These are phyloP conservation scores for Pantherophis alleghaniensis DNA, from an alignment of 2,797 vertebrate species.

Conservation along the genomic window DNA sequence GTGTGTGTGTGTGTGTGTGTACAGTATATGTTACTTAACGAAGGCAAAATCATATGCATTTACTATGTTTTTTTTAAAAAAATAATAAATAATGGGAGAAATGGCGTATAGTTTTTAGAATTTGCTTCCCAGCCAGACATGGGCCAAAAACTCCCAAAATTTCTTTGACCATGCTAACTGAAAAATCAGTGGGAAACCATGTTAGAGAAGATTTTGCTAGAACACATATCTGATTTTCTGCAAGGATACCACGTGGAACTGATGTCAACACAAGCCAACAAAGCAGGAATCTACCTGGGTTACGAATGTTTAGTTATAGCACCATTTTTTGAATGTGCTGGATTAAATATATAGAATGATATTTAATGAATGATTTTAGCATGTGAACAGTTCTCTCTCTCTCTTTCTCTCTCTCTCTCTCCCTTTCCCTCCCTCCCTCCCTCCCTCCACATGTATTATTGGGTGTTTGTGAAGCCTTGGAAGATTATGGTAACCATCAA, in stretches of 20 bases:
- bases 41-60: neutral
- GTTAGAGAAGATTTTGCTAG: neutral
- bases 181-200: neutral
- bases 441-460: neutral
- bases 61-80: neutral
- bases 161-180: neutral
- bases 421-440: too few species aligned
- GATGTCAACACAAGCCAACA: neutral
- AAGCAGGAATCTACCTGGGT: neutral
- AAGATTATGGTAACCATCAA: neutral
- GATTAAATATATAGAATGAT: neutral
- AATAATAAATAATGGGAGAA: neutral
- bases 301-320: neutral
- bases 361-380: neutral
- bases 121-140: neutral
- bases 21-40: neutral
- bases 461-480: neutral
- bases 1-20: neutral
- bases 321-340: neutral
- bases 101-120: neutral
- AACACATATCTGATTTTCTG: neutral
- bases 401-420: too few species aligned
- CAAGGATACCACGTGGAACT: neutral
- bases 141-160: neutral
- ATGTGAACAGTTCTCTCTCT: neutral